These are phyloP conservation scores for Clostera curtula DNA, from an alignment of 2,888 invertebrate genomes.

Conservation along the genomic window DNA sequence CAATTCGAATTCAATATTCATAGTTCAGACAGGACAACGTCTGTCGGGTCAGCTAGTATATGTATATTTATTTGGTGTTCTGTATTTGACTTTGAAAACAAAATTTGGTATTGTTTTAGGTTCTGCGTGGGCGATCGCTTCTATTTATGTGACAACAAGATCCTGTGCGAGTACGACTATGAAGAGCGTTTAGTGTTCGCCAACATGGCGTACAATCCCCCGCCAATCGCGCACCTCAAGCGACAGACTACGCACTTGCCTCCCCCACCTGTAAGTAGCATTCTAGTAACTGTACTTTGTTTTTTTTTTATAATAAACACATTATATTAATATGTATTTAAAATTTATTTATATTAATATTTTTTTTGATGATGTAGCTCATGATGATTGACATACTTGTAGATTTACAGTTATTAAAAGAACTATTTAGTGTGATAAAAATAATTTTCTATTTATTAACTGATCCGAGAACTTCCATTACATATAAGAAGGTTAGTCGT, in stretches of 20 bases:
- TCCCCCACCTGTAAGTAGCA: conserved; percentile 74
- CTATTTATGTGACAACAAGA: conserved; percentile 97
- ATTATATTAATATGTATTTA: neutral
- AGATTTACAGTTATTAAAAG: too few relatives aligned
- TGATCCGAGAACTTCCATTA: too few relatives aligned
- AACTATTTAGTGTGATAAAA: too few relatives aligned
- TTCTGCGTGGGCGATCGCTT: conserved; percentile 98
- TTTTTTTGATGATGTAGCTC: too few relatives aligned
- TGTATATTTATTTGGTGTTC: neutral
- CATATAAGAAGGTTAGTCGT: too few relatives aligned
- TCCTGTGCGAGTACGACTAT: conserved; percentile 98
- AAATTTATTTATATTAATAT: conserved; percentile 1
- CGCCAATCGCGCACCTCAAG: conserved; percentile 85
- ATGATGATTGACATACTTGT: too few relatives aligned
- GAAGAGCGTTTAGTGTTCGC: conserved; percentile 96
- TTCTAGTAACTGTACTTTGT: too few relatives aligned
- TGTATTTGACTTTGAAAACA: neutral
- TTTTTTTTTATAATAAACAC: conserved; percentile 1
- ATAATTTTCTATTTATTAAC: too few relatives aligned
- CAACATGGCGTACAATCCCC: conserved; percentile 94
- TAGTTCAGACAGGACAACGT: too few relatives aligned
- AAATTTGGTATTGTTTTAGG: conserved; percentile 71
- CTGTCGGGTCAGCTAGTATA: too few relatives aligned
- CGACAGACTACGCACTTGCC: conserved; percentile 78
- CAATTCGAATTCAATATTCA: too few relatives aligned